A percentile compares a stretch with the other conserved stretches of the same genome.
Evolutionary conservation across 1,140 invertebrate genomes (phyloP).

Genomic region (Liolophura sinensis): DNA sequence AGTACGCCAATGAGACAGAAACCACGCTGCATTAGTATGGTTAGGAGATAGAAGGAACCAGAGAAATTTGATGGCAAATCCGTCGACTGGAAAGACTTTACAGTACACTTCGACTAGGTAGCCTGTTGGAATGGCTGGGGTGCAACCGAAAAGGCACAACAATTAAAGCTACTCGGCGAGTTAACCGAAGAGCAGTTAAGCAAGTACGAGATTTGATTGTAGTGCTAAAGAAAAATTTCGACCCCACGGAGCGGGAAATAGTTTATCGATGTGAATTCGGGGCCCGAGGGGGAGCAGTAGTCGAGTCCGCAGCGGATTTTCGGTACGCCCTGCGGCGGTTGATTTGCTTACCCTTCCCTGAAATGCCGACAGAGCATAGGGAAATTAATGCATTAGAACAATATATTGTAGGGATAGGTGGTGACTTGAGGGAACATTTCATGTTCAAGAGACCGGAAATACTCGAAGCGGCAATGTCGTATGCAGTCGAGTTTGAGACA

Average conservation of each 20-base stretch:
- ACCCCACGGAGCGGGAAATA: conserved; percentile 12
- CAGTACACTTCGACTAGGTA: conserved; percentile 25
- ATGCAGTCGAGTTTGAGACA: too few species aligned
- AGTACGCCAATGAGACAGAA: too few species aligned
- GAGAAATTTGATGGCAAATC: conserved; percentile 23
- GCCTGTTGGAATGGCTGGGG: conserved; percentile 20
- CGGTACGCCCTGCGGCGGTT: conserved; percentile 18
- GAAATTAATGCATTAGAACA: too few species aligned
- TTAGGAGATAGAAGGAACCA: conserved; percentile 21
- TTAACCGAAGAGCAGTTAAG: conserved; percentile 5
- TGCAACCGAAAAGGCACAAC: conserved; percentile 16
- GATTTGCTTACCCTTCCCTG: conserved; percentile 17
- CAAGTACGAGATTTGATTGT: conserved; percentile 15
- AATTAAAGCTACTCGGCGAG: conserved; percentile 20
- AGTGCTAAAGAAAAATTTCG: conserved; percentile 12
- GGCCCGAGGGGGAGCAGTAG: conserved; percentile 9
- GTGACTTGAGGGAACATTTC: too few species aligned
- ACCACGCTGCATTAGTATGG: too few species aligned
- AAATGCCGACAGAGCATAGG: conserved; percentile 4
- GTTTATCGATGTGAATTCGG: conserved; percentile 19
- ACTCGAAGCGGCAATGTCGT: too few species aligned
- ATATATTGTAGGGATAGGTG: too few species aligned
- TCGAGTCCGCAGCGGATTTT: conserved; percentile 14
- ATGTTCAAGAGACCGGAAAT: too few species aligned
- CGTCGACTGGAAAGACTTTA: conserved; percentile 23